Conservation (phyloP, 2,888 invertebrate species). For the Sericinus montela region DNA sequence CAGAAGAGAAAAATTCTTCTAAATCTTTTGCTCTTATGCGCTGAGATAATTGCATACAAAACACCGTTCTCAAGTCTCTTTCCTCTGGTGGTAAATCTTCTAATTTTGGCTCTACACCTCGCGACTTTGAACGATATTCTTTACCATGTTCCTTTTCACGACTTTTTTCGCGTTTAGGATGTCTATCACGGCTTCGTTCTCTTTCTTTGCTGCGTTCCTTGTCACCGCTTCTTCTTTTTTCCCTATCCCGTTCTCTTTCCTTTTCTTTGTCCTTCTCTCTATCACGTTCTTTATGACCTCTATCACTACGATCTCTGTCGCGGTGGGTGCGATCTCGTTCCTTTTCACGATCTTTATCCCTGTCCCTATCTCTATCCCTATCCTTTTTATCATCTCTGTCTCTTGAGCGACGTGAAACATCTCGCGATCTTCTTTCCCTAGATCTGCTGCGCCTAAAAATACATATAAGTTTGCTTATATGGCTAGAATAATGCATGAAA, state of each 20-base stretch:
- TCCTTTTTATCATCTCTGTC: constrained; percentile 75
- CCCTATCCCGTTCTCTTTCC: constrained; percentile 43
- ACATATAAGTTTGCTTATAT: no score
- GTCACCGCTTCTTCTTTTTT: constrained; percentile 44
- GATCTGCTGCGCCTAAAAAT: constrained; percentile 60
- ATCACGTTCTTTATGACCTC: constrained; percentile 40
- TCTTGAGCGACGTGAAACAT: constrained; percentile 77
- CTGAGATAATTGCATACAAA: constrained; percentile 98
- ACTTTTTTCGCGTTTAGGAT: constrained; percentile 53
- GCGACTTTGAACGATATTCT: constrained; percentile 65
- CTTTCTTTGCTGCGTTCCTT: constrained; percentile 43
- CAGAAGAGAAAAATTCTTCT: constrained; percentile 99
- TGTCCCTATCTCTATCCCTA: constrained; percentile 35
- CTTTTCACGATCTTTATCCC: constrained; percentile 45
- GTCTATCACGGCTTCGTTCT: constrained; percentile 38
- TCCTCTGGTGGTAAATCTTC: constrained; percentile 96
- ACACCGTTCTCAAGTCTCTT: constrained; percentile 98
- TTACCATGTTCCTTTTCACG: constrained; percentile 49
- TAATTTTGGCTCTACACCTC: constrained; percentile 78
- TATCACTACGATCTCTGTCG: constrained; percentile 32
- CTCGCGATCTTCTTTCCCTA: constrained; percentile 75
- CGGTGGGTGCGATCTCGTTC: constrained; percentile 40
- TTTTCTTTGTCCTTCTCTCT: constrained; percentile 34
- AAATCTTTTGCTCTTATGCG: constrained; percentile 95
- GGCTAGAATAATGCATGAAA: no score